A percentile compares a stretch with the other conserved stretches of the same genome.
phyloP scores from a whole-genome alignment of 2,888 invertebrate genomes.

The Drosophila ustulata region DNA sequence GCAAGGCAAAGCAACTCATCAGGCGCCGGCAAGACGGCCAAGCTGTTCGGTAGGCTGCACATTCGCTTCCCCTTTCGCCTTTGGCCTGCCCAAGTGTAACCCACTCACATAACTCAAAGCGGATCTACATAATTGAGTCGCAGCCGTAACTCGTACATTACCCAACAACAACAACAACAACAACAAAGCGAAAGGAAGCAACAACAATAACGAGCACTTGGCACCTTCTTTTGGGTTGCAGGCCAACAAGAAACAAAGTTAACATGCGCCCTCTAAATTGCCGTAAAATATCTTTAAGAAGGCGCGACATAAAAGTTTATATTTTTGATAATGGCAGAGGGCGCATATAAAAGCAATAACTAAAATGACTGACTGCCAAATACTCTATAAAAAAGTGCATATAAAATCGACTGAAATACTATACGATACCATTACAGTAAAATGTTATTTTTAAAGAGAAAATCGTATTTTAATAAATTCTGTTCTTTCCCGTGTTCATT shows the following conservation, averaged over 20 bases:
- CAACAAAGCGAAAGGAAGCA: slow-evolving; percentile 19
- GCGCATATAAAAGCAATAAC: not conserved
- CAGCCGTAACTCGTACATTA: slow-evolving; percentile 66
- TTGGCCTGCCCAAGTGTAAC: slow-evolving; percentile 8
- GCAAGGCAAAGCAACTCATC: slow-evolving; percentile 28
- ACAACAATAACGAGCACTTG: slow-evolving; percentile 48
- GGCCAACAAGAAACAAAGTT: slow-evolving; percentile 43
- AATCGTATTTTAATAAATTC: too few relatives aligned
- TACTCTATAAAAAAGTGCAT: slow-evolving; percentile 3
- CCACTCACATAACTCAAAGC: slow-evolving; percentile 73
- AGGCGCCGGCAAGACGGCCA: slow-evolving; percentile 25
- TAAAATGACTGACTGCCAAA: not conserved
- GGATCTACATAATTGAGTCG: slow-evolving; percentile 79
- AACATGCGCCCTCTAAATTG: slow-evolving; percentile 58
- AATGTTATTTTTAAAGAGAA: too few relatives aligned
- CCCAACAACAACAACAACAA: slow-evolving; percentile 30
- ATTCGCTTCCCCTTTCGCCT: slow-evolving; percentile 16
- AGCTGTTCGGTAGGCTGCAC: slow-evolving; percentile 30
- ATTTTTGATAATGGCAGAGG: slow-evolving; percentile 36
- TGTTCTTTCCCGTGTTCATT: too few relatives aligned
- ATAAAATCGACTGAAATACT: not conserved
- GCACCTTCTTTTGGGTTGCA: slow-evolving; percentile 41
- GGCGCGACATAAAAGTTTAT: slow-evolving; percentile 54
- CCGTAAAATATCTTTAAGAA: slow-evolving; percentile 53
- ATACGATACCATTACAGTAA: too few relatives aligned